These are phyloP conservation scores for Mareca penelope DNA, from an alignment of 2,797 vertebrate genomes.

Conservation along the genomic window DNA sequence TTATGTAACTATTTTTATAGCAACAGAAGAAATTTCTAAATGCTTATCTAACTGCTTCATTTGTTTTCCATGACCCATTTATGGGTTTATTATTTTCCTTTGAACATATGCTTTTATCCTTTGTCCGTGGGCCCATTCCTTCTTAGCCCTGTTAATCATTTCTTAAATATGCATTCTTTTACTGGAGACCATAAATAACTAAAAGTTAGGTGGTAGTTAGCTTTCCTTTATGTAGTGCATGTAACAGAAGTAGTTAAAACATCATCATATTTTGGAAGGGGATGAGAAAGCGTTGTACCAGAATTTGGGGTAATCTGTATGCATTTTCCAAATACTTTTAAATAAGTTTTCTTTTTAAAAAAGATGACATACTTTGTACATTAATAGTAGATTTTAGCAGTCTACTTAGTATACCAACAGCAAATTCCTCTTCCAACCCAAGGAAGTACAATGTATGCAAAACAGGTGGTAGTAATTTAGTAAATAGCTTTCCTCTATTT, in stretches of 20 bases:
- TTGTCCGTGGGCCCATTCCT: background rate
- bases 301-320: background rate
- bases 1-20: background rate
- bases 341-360: background rate
- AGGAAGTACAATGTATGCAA: conserved; percentile 2
- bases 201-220: background rate
- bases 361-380: background rate
- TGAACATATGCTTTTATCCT: background rate
- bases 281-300: background rate
- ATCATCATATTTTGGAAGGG: background rate
- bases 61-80: background rate
- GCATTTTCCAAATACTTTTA: background rate
- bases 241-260: background rate
- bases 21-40: background rate
- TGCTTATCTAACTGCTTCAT: background rate
- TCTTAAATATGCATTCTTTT: background rate
- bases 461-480: conserved; percentile 49
- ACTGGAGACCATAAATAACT: background rate
- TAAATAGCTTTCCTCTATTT: conserved; percentile 59
- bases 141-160: background rate
- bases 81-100: background rate
- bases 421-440: conserved; percentile 26
- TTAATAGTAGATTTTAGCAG: background rate
- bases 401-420: background rate
- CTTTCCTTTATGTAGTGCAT: background rate